Evolutionary conservation across 2,113 vertebrate species (phyloP), one percentile per base, ranked within the genome.

Genomic region (Tonatia bakeri): DNA sequence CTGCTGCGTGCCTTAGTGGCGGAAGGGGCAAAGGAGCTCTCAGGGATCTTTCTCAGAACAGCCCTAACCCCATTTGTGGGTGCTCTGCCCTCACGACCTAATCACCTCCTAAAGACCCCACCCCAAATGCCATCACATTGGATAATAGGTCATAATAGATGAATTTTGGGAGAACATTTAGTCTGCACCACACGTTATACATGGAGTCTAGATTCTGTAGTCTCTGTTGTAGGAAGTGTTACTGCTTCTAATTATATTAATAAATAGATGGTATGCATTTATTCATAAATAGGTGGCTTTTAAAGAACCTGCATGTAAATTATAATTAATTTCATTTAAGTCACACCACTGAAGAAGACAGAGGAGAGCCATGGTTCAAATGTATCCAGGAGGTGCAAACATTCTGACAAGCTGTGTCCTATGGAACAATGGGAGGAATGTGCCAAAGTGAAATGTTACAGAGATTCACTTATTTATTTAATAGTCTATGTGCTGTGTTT

Each of bases 291-390:
- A 59, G 75, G 75, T 94, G 67, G 67, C 52, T 64, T 96, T 96
- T 76, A 77, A 94, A 86, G 67, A 95, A 87, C 83, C 80, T 96
- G 40, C 33, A 36, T 82, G 28, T 83, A 80, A 75, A 40, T 96
- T 86, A 61, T 94, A 95, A 95, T 90, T 95, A 94, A 92, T 94
- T 79, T 94, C 79, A 31, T 69, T 89, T 96, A 91, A 79, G 87
- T 90, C 26, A 86, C 87, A 47, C 92, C 75, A 79, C 89, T 89
- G 96, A 96, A 85, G 77, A 85, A 85, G 59, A 56, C 64, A 91
- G 83, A 91, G 33, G 89, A 43, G 79, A 96, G 82, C 45, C 88
- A 31, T 75, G 38, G 56, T 93, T 93, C 93, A 95, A 92, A 87
- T 93, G 70, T 50, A 33, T 82, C 94, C n/a, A 67, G 61, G 45